phyloP scores from a whole-genome alignment of 2,888 invertebrate species.

The Cryptophagus acutangulus region DNA sequence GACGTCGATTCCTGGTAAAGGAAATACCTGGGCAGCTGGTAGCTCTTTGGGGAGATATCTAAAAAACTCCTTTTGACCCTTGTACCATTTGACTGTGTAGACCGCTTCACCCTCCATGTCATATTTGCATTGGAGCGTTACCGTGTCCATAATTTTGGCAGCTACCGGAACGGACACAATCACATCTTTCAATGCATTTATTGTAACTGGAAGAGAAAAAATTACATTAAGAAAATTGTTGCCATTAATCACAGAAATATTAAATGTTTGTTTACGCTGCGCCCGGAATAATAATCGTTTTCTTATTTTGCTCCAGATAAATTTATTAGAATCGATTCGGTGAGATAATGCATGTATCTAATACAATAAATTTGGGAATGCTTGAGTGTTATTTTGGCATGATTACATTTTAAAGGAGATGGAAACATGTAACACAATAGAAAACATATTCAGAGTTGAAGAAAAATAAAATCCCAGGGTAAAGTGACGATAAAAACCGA shows the following conservation, averaged over 20 bases:
- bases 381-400: background rate
- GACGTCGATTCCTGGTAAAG: conserved; percentile 62
- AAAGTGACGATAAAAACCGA: conserved; percentile 11
- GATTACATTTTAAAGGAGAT: background rate
- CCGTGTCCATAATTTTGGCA: conserved; percentile 66
- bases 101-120: conserved; percentile 68
- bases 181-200: conserved; percentile 60
- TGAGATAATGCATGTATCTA: too few relatives aligned
- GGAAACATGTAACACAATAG: conserved; percentile 9
- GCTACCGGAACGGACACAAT: conserved; percentile 68
- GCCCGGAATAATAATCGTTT: too few relatives aligned
- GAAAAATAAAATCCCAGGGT: conserved; percentile 8
- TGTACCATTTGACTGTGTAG: conserved; percentile 80
- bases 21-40: conserved; percentile 69
- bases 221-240: background rate
- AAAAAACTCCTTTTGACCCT: conserved; percentile 71
- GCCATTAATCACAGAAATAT: too few relatives aligned
- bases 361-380: too few relatives aligned
- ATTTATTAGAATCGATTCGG: too few relatives aligned
- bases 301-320: too few relatives aligned
- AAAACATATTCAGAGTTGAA: conserved; percentile 14
- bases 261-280: too few relatives aligned
- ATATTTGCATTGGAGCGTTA: conserved; percentile 70
- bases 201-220: conserved; percentile 47
- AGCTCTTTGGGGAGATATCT: conserved; percentile 74